phyloP scores from a whole-genome alignment of 2,797 vertebrate genomes.

The Peromyscus eremicus region DNA sequence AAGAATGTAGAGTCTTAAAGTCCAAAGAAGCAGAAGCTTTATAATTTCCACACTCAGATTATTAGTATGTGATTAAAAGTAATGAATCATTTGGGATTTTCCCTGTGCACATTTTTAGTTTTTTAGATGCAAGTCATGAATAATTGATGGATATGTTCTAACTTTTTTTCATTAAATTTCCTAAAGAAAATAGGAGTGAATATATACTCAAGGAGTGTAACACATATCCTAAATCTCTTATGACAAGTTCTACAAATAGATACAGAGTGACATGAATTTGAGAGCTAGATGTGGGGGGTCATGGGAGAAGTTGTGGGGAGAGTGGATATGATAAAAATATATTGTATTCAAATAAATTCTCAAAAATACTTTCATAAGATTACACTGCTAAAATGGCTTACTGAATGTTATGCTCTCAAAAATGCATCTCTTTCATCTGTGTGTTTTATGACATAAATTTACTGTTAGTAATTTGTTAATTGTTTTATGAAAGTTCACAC shows the following conservation, averaged over 20 bases:
- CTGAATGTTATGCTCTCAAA: conserved; percentile 56
- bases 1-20: conserved; percentile 12
- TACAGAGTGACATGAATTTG: neutral
- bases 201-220: conserved; percentile 18
- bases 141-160: conserved; percentile 43
- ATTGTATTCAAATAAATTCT: neutral
- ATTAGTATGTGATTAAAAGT: conserved; percentile 22
- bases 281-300: neutral
- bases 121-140: conserved; percentile 16
- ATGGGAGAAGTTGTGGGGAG: neutral
- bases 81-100: conserved; percentile 23
- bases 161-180: conserved; percentile 40
- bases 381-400: conserved; percentile 40
- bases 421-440: conserved; percentile 11
- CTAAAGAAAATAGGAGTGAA: conserved; percentile 49
- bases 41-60: conserved; percentile 39
- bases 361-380: conserved; percentile 26
- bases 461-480: conserved; percentile 31
- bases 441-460: conserved; percentile 52
- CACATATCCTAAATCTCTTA: conserved; percentile 26
- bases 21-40: conserved; percentile 14
- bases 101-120: conserved; percentile 18
- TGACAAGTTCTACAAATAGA: conserved; percentile 55
- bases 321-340: neutral
- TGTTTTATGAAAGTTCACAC: conserved; percentile 3